Evolutionary conservation across 1,140 invertebrate genomes (phyloP).

Genomic region (Laupala kohalensis): DNA sequence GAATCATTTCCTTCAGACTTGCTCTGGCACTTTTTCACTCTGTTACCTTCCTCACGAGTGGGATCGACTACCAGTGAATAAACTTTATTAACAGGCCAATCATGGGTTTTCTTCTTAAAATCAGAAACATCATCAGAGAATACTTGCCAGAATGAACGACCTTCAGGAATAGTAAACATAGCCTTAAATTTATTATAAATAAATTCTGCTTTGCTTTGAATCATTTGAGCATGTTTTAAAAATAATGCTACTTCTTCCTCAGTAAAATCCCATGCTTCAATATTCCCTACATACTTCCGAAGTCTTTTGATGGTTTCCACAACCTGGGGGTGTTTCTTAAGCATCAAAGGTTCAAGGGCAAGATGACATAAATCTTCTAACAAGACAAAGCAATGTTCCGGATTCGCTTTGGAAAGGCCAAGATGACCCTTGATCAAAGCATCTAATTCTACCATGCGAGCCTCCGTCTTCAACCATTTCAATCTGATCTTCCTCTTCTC

Average conservation of each 20-base stretch:
- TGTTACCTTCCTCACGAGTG: neutral
- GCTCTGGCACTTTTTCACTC: neutral
- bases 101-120: slow-evolving; percentile 41
- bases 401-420: slow-evolving; percentile 46
- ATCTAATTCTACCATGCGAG: slow-evolving; percentile 56
- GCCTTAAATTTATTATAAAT: slow-evolving; percentile 47
- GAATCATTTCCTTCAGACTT: neutral
- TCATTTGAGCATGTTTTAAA: slow-evolving; percentile 46
- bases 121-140: slow-evolving; percentile 39
- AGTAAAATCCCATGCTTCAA: slow-evolving; percentile 51
- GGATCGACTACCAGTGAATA: slow-evolving; percentile 35
- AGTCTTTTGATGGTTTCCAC: slow-evolving; percentile 51
- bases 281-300: slow-evolving; percentile 59
- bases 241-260: slow-evolving; percentile 42
- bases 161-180: slow-evolving; percentile 34
- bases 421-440: slow-evolving; percentile 56
- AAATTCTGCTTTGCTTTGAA: slow-evolving; percentile 47
- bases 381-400: slow-evolving; percentile 41
- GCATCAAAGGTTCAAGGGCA: slow-evolving; percentile 58
- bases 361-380: slow-evolving; percentile 48
- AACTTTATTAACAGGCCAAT: slow-evolving; percentile 38
- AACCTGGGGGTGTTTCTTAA: slow-evolving; percentile 72
- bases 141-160: slow-evolving; percentile 40
- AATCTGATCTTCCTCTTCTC: slow-evolving; percentile 27
- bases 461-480: slow-evolving; percentile 49